Evolutionary conservation across 1,140 invertebrate genomes (phyloP).

Genomic region (Arion vulgaris): DNA sequence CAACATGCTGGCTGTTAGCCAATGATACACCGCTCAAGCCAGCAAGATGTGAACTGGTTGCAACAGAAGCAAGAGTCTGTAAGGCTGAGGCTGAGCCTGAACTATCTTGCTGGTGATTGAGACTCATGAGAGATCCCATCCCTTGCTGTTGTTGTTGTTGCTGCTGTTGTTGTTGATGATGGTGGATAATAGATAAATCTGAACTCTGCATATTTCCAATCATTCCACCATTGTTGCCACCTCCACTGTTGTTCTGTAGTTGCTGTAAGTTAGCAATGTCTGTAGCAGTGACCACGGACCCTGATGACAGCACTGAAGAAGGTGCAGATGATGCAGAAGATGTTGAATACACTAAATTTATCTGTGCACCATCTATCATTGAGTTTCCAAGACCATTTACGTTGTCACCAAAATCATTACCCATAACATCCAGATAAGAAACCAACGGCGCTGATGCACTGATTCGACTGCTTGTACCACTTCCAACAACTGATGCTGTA

Average conservation of each 20-base stretch:
- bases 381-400: not conserved
- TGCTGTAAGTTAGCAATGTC: conserved; percentile 14
- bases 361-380: not conserved
- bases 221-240: not conserved
- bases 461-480: conserved; percentile 3
- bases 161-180: conserved; percentile 2
- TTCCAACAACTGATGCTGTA: conserved; percentile 23
- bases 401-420: not conserved
- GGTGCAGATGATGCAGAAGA: not conserved
- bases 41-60: conserved; percentile 32
- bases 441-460: not conserved
- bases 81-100: conserved; percentile 24
- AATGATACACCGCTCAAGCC: conserved; percentile 12
- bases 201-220: not conserved
- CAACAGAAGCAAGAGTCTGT: conserved; percentile 36
- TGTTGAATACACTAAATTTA: conserved; percentile 23
- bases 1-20: conserved; percentile 7
- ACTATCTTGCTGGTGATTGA: conserved; percentile 21
- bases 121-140: not conserved
- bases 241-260: not conserved
- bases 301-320: not conserved
- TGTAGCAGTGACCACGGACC: not conserved
- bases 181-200: conserved; percentile 20
- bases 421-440: conserved; percentile 31
- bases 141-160: not conserved